Conservation (phyloP, 2,113 vertebrate genomes). For the Sciurus niger region DNA sequence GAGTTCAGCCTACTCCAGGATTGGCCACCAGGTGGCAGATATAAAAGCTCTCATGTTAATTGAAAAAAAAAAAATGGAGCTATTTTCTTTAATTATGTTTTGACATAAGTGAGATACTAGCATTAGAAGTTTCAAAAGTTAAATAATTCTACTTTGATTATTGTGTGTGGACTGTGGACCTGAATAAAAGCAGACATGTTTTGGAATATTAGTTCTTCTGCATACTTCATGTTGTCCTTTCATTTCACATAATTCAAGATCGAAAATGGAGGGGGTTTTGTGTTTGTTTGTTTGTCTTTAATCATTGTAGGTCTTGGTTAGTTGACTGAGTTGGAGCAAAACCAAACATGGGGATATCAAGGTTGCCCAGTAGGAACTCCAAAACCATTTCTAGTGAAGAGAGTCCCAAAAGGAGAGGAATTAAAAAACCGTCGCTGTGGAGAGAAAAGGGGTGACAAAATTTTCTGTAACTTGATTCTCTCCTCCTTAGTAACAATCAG, state of each 20-base stretch:
- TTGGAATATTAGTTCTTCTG: neutral
- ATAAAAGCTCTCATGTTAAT: neutral
- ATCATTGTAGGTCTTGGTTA: neutral
- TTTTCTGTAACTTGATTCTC: neutral
- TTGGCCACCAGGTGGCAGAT: conserved; percentile 46
- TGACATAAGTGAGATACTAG: neutral
- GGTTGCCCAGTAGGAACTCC: neutral
- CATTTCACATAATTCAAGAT: neutral
- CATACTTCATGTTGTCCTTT: neutral
- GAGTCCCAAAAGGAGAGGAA: neutral
- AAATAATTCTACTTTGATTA: neutral
- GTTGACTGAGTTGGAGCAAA: neutral
- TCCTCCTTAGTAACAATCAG: conserved; percentile 43
- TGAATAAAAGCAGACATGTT: conserved; percentile 34
- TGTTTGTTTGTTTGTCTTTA: too few species aligned
- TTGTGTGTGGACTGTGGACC: neutral
- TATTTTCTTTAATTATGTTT: neutral
- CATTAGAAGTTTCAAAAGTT: neutral
- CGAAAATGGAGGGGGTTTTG: neutral
- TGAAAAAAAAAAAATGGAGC: neutral
- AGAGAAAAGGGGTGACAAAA: neutral
- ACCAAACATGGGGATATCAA: neutral
- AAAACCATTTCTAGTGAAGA: neutral
- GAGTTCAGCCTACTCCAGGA: neutral
- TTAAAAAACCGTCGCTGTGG: neutral